Evolutionary conservation across 2,888 invertebrate species (phyloP).

Genomic region (Mesoligia furuncula): DNA sequence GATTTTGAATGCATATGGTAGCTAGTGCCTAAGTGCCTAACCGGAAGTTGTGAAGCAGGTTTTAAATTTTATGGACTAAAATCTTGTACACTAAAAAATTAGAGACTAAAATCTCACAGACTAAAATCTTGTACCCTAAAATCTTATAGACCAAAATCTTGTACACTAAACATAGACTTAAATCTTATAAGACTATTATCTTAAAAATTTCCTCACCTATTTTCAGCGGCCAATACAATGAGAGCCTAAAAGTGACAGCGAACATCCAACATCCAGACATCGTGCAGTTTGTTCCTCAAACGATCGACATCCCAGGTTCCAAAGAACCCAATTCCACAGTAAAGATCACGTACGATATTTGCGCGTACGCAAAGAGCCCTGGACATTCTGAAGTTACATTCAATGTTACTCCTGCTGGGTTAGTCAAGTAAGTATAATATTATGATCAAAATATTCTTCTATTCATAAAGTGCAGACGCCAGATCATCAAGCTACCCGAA

Average conservation of each 20-base stretch:
- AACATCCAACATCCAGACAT: slow-evolving; percentile 92
- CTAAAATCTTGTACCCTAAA: background rate
- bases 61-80: background rate
- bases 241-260: slow-evolving; percentile 88
- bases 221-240: slow-evolving; percentile 85
- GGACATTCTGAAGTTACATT: slow-evolving; percentile 92
- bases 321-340: slow-evolving; percentile 76
- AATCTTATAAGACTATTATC: background rate
- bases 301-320: slow-evolving; percentile 82
- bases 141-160: background rate
- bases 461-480: too few relatives aligned
- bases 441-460: background rate
- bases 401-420: slow-evolving; percentile 89
- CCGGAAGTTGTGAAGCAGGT: background rate
- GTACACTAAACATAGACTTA: background rate
- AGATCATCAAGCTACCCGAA: too few relatives aligned
- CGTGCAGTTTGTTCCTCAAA: slow-evolving; percentile 89
- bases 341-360: slow-evolving; percentile 86
- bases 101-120: background rate
- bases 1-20: background rate
- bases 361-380: slow-evolving; percentile 91
- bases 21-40: background rate
- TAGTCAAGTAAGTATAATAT: slow-evolving; percentile 79
- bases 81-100: background rate
- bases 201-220: background rate